A percentile compares a stretch with the other conserved stretches of the same genome.
phyloP scores from a whole-genome alignment of 2,113 vertebrate species.

The Archilochus colubris region DNA sequence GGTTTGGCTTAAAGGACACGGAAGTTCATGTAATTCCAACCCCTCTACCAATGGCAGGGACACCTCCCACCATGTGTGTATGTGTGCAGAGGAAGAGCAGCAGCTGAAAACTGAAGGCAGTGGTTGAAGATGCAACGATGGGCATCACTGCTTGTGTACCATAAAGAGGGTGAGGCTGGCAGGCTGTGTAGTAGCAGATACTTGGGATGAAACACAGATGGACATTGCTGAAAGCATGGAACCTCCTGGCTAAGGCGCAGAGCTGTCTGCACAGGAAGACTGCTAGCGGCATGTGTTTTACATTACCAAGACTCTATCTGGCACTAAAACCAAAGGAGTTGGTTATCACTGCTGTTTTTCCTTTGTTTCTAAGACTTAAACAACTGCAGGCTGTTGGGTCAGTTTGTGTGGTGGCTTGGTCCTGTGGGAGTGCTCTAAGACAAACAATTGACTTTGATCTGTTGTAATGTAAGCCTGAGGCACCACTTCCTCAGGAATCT shows the following conservation, averaged over 20 bases:
- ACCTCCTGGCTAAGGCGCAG: background rate
- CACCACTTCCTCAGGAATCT: background rate
- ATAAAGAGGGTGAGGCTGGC: background rate
- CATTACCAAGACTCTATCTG: background rate
- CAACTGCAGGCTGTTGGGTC: background rate
- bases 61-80: background rate
- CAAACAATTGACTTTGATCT: constrained; percentile 58
- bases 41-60: too few species aligned
- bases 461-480: constrained; percentile 38
- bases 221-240: background rate
- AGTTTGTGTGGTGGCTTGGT: constrained; percentile 12
- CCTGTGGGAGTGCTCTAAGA: constrained; percentile 35
- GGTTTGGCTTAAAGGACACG: too few species aligned
- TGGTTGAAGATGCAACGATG: background rate
- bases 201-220: background rate
- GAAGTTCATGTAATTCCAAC: too few species aligned
- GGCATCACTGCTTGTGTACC: background rate
- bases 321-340: background rate
- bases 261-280: background rate
- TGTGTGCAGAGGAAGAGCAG: background rate
- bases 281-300: background rate
- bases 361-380: constrained; percentile 51
- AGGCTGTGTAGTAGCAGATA: background rate
- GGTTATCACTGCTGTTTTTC: constrained; percentile 15
- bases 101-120: background rate